Evolutionary conservation across 1,140 invertebrate genomes (phyloP), one percentile per base, ranked within the genome.

Genomic region (Stratiolaelaps scimitus): DNA sequence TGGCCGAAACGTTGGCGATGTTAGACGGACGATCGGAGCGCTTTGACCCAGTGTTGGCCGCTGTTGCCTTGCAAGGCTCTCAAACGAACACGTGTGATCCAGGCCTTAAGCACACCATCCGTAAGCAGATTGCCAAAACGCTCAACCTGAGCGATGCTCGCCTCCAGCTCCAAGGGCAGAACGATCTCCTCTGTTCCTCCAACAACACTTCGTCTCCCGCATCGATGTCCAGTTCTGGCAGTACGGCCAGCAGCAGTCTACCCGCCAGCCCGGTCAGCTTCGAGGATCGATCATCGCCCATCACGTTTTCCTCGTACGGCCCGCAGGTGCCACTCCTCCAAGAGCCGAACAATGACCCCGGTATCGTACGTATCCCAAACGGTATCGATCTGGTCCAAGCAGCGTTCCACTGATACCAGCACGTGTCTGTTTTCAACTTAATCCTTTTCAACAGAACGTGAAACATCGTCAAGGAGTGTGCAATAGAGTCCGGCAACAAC

Each of bases 1-100:
- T 95, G 47, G 84, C 82, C 15, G 53, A 60, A 26, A 60, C 53
- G 15, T 10, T 60, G 17, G 34, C 26, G 23, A 60, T 60, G 53
- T 23, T 60, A 23, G 71, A 72, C 26, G 45, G 66, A 2, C 67
- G 69, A 68, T 26, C 53, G 15, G 53, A 60, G 34, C 17, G 53
- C 15, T 60, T 60, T 34, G 34, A 60, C 34, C 53, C 53, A 2
- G 53, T 60, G 15, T 23, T 60, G 23, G 53, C 53, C 4, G 53
- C 53, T 23, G 53, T 60, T 15, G 53, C 53, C 2, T 23, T 60
- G 20, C 53, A 60, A 26, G 53, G 53, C 17, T 60, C 53, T 34
- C 53, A 60, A 60, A 60, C 53, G 17, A 17, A 26, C 15, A 60
- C 53, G 15, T 60, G 53, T 26, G 53, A 60, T 26, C 53, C 53